A percentile compares a stretch with the other conserved stretches of the same genome.
phyloP scores from a whole-genome alignment of 2,888 invertebrate genomes.

The Lordiphosa fenestrarum region DNA sequence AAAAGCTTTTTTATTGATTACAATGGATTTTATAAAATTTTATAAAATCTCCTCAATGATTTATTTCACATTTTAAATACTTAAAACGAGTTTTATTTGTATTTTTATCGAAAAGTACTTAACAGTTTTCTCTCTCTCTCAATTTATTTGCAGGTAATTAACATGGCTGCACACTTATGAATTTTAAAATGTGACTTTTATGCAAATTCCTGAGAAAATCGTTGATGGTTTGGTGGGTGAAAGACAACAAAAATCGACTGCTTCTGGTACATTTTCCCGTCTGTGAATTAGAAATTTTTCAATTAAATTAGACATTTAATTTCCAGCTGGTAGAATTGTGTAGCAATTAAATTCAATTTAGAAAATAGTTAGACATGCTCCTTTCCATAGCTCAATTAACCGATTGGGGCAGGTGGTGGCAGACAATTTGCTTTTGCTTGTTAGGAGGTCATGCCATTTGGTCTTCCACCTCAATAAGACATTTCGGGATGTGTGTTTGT shows the following conservation, averaged over 20 bases:
- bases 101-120: no score
- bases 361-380: slow-evolving; percentile 15
- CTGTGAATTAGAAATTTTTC: slow-evolving; percentile 22
- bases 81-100: no score
- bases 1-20: no score
- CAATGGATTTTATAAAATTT: no score
- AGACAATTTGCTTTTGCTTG: slow-evolving; percentile 20
- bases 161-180: no score
- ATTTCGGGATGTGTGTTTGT: neutral
- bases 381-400: slow-evolving; percentile 49
- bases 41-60: no score
- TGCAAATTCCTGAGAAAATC: no score
- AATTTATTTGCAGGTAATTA: no score
- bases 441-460: slow-evolving; percentile 48
- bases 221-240: no score
- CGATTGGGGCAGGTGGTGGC: slow-evolving; percentile 15
- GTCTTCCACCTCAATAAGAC: slow-evolving; percentile 37
- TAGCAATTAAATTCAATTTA: slow-evolving; percentile 65
- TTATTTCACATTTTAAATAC: no score
- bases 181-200: no score
- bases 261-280: slow-evolving; percentile 16
- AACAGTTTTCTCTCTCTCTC: no score
- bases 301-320: slow-evolving; percentile 59
- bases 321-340: slow-evolving; percentile 46
- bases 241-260: neutral